These are phyloP conservation scores for Epinephelus malabaricus DNA, from an alignment of 2,797 vertebrate genomes.

Conservation along the genomic window DNA sequence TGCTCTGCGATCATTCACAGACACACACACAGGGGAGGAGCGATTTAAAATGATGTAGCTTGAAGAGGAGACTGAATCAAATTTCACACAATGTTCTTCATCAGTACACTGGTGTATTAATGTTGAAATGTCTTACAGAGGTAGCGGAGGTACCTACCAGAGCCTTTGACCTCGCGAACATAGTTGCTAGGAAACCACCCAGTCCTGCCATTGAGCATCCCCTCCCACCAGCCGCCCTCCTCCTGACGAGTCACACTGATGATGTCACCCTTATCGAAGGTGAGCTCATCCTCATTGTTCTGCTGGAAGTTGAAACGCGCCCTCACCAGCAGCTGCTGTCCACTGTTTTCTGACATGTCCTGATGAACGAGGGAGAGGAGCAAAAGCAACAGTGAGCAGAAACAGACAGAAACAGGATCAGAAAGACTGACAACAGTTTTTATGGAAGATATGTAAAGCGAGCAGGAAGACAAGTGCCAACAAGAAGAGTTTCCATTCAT, in stretches of 20 bases:
- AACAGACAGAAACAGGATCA: not conserved
- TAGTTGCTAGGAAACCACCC: constrained; percentile 99
- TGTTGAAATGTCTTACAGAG: not conserved
- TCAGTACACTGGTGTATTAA: not conserved
- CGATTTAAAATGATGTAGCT: constrained; percentile 4
- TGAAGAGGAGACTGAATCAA: not conserved
- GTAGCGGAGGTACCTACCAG: constrained; percentile 86
- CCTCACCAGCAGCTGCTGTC: constrained; percentile 93
- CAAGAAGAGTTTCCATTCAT: not conserved
- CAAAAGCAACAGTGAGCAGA: not conserved
- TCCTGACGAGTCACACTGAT: constrained; percentile 96
- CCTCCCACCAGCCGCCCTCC: constrained; percentile 99
- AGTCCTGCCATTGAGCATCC: constrained; percentile 90
- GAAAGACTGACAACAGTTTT: not conserved
- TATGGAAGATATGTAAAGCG: no score
- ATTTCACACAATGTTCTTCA: not conserved
- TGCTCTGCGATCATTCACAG: constrained; percentile 25
- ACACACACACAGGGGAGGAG: constrained; percentile 3
- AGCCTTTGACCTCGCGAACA: constrained; percentile 96
- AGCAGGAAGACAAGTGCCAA: not conserved
- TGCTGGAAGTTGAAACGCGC: constrained; percentile 98
- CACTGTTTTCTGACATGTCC: constrained; percentile 99
- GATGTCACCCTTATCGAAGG: constrained; percentile 95
- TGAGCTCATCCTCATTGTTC: constrained; percentile 98
- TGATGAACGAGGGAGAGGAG: constrained; percentile 59